phyloP scores from a whole-genome alignment of 2,797 vertebrate genomes.

The Pipistrellus kuhlii region DNA sequence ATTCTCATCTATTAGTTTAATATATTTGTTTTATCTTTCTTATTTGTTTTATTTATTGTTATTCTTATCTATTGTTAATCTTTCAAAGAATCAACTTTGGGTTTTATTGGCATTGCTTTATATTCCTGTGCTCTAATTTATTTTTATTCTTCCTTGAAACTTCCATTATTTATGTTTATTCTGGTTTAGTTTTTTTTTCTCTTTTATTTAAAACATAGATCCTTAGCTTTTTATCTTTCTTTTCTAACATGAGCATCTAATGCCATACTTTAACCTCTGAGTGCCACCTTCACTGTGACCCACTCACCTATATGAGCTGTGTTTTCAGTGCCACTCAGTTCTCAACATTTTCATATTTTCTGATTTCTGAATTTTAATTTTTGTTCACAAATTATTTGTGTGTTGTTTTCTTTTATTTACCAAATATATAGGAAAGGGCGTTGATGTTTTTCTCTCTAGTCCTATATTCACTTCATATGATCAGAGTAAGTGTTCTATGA shows the following conservation, averaged over 20 bases:
- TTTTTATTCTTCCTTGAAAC: background rate
- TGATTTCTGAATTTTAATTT: background rate
- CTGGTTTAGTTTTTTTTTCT: background rate
- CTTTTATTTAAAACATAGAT: background rate
- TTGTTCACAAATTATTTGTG: conserved; percentile 6
- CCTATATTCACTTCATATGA: background rate
- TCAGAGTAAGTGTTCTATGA: background rate
- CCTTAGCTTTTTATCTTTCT: background rate
- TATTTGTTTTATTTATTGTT: background rate
- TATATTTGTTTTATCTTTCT: background rate
- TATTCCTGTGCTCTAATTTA: background rate
- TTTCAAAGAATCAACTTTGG: conserved; percentile 22
- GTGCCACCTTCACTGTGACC: background rate
- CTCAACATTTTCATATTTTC: background rate
- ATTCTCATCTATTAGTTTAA: background rate
- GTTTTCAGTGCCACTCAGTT: background rate
- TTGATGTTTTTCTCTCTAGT: background rate
- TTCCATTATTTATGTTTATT: background rate
- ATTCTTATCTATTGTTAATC: background rate
- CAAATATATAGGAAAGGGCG: background rate
- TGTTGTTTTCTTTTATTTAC: background rate
- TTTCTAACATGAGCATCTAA: background rate
- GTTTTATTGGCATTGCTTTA: background rate
- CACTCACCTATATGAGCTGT: background rate
- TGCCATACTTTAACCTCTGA: background rate